phyloP scores from a whole-genome alignment of 2,113 vertebrate genomes.

The Proterorhinus semilunaris region DNA sequence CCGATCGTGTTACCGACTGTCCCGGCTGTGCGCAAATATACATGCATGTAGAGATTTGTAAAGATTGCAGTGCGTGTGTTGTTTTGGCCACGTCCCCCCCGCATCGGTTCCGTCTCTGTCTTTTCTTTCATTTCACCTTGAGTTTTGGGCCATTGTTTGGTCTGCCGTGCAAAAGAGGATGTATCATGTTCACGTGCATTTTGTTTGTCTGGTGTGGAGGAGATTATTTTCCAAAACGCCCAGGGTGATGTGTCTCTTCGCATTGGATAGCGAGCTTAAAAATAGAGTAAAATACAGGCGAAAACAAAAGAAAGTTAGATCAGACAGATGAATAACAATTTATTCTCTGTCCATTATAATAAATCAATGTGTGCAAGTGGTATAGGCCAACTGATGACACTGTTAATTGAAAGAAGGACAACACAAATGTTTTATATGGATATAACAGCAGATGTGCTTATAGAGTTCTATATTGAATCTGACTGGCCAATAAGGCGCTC shows the following conservation, averaged over 20 bases:
- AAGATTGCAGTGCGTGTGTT: constrained; percentile 5
- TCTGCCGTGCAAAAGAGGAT: constrained; percentile 4
- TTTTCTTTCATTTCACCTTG: constrained; percentile 16
- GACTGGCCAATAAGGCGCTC: constrained; percentile 67
- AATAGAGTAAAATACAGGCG: neutral
- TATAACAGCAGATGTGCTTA: neutral
- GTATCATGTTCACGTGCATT: constrained; percentile 10
- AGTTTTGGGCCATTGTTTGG: neutral
- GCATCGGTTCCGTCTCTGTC: neutral
- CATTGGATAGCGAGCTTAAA: neutral
- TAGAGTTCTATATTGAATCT: constrained; percentile 54
- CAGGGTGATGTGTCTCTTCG: neutral
- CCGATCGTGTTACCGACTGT: constrained; percentile 52
- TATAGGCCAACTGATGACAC: no score
- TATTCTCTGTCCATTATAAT: no score
- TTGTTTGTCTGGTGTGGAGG: neutral
- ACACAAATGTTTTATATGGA: no score
- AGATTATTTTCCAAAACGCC: neutral
- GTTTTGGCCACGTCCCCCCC: neutral
- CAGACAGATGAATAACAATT: no score
- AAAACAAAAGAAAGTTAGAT: no score
- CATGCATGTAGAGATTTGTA: constrained; percentile 14
- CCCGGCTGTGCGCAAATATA: constrained; percentile 25
- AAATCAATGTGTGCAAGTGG: no score
- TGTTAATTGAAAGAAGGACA: no score